Evolutionary conservation across 2,888 invertebrate species (phyloP), one percentile per base, ranked within the genome.

Genomic region (Acanthosepion esculentum): DNA sequence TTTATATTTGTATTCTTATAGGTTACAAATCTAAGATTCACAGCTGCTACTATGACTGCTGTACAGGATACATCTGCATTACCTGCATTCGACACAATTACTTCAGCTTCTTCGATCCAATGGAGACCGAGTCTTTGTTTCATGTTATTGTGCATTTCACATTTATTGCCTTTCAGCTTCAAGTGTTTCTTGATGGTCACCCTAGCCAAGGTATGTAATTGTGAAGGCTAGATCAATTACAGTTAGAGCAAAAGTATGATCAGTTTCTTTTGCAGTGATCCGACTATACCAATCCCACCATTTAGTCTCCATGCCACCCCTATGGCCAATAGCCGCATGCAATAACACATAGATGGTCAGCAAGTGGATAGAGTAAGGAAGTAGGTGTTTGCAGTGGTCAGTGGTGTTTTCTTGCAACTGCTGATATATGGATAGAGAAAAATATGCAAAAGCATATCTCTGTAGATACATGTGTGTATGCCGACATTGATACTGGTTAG

Each of bases 151-250:
- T 78, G 33, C 78, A n/a, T n/a, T 78, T 78, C 78, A 12, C 78
- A 3, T 78, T n/a, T 78, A 78, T 78, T 78, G 78, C 78, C 78
- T 78, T 78, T 78, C 78, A 18, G 78, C n/a, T 78, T 78, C n/a
- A 78, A n/a, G 78, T 33, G 78, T 78, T 78, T 78, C 78, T 78
- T 78, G 78, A 78, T 33, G 78, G 78, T 78, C 78, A 78, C 78
- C n/a, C 78, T n/a, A 78, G 78, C 78, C 33, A 78, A 78, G 78
- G 78, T 78, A 78, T 78, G 78, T 78, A 78, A 78, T 78, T 78
- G 78, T 78, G n/a, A 78, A 78, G 1, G 78, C 78, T 15, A 78
- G 78, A 78, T 78, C 78, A 78, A n/a, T 78, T 78, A 78, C 78
- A 78, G n/a, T 78, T 78, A 78, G n/a, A n/a, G n/a, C n/a, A 78